Evolutionary conservation across 2,113 vertebrate species (phyloP).

Genomic region (Aplodontia rufa): DNA sequence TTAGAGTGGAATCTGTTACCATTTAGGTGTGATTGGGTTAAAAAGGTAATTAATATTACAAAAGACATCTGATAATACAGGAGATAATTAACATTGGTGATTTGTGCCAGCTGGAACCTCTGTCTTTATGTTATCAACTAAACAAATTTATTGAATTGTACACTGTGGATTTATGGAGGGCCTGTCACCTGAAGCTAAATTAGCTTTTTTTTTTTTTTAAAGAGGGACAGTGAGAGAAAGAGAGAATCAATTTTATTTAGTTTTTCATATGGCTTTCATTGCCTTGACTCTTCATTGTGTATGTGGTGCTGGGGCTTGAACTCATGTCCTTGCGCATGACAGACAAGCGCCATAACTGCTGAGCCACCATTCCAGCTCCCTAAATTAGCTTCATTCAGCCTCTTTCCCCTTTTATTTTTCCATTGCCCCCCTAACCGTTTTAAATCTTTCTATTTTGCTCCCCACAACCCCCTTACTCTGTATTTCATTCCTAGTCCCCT

Average conservation of each 20-base stretch:
- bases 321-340: too few species aligned
- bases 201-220: not conserved
- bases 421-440: too few species aligned
- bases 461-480: not conserved
- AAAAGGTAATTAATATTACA: slow-evolving; percentile 23
- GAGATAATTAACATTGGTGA: not conserved
- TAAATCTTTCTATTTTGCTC: not conserved
- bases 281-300: too few species aligned
- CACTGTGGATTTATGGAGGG: not conserved
- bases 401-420: not conserved
- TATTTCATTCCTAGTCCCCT: not conserved
- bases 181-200: not conserved
- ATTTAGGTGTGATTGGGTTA: not conserved
- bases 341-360: too few species aligned
- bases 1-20: not conserved
- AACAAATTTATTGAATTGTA: not conserved
- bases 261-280: too few species aligned
- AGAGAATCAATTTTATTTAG: too few species aligned
- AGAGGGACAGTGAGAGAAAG: too few species aligned
- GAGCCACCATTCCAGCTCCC: too few species aligned
- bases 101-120: not conserved
- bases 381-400: not conserved
- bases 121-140: not conserved
- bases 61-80: not conserved
- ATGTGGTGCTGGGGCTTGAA: too few species aligned